Base-by-base conservation (phyloP, 2,888 invertebrate genomes). In the Drosophila ustulata region DNA sequence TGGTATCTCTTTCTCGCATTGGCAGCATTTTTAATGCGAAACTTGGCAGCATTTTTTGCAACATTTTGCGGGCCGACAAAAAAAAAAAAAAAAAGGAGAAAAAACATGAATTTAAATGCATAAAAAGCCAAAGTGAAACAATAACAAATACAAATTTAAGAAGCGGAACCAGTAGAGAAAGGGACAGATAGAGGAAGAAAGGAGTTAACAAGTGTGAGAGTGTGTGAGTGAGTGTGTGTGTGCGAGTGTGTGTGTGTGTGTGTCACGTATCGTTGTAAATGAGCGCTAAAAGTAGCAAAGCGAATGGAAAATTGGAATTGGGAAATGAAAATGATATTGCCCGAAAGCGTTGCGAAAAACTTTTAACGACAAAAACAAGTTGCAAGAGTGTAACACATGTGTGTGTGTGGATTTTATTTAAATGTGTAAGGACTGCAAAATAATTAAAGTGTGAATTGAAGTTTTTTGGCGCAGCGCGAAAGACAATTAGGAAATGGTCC, bases 361-460 rank as follows among this genome's bases (percentile, higher is more conserved):
- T 82, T 85, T 84, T 78, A 72, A 71, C 79, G 74, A 70, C 78
- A 64, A 74, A 76, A 75, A 84, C 79, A 81, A 84, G 72, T 53
- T 41, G 25, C 55, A 61, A 18, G 5, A 23, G 41, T 25, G 26
- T 37, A 37, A 51, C 58, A 55, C 43, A 5, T 63, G 41, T 58
- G 39, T 59, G 50, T 64, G 62, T 81, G 75, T 63, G 62, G 30
- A 65, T 74, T 78, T 85, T 76, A 86, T 89, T 89, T 88, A 85
- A 89, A 82, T 88, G 74, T 85, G 65, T 61, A 65, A 69, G 64
- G 66, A 66, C 66, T 65, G 66, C 69, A 68, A 85, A 86, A 88
- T 85, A 87, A 89, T 87, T 88, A 88, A 89, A 88, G 80, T 74
- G 86, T 69, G 70, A 72, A 89, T 88, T 78, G 74, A 85, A 88